These are phyloP conservation scores for Hoplostethus mediterraneus DNA, from an alignment of 2,797 vertebrate genomes.

Conservation along the genomic window DNA sequence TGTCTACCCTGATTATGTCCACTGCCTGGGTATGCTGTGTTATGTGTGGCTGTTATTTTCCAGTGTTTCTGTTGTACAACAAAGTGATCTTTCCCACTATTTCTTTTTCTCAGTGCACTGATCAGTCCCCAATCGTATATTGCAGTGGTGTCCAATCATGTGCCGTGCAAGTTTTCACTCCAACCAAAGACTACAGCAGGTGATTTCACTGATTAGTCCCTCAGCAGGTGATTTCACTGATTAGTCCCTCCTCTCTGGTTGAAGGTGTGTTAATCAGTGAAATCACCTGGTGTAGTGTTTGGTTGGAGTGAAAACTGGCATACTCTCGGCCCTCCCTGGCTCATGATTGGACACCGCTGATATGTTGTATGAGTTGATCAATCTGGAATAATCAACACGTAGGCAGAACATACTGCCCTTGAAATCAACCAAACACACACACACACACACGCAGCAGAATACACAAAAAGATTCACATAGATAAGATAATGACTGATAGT, in stretches of 20 bases:
- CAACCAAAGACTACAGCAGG: no score
- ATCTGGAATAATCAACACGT: constrained; percentile 20
- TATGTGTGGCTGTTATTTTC: not conserved
- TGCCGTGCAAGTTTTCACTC: no score
- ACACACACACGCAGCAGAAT: constrained; percentile 23
- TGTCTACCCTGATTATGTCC: not conserved
- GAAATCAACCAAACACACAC: constrained; percentile 36
- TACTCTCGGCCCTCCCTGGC: no score
- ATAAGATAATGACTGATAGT: not conserved
- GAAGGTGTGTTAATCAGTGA: no score
- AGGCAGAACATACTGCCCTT: constrained; percentile 42
- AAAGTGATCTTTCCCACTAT: not conserved
- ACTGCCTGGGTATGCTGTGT: no score
- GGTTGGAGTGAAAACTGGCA: no score
- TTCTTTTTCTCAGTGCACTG: constrained; percentile 2
- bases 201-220: no score
- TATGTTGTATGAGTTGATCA: constrained; percentile 5
- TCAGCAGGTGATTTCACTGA: no score
- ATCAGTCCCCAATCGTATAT: not conserved
- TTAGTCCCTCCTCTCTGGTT: no score
- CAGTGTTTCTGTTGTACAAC: not conserved
- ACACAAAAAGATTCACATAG: constrained; percentile 45
- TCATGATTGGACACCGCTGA: not conserved
- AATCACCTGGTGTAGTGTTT: no score
- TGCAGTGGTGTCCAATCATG: no score